Conservation (phyloP, 2,888 invertebrate genomes). For the Pardosa pseudoannulata region DNA sequence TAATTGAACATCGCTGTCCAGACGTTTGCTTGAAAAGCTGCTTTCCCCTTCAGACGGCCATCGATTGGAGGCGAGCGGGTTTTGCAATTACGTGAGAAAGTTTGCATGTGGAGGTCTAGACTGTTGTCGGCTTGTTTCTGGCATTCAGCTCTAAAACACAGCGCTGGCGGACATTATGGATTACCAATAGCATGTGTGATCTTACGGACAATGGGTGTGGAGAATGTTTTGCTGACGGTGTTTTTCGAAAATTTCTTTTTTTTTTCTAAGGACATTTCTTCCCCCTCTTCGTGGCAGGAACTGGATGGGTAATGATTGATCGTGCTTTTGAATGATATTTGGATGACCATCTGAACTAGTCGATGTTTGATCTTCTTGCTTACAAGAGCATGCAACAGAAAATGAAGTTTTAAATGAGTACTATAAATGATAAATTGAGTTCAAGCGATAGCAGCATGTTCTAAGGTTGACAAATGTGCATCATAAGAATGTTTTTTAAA, state of each 20-base stretch:
- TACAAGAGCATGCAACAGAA: too few relatives aligned
- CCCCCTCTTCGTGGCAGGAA: not conserved
- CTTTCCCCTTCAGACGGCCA: slow-evolving; percentile 22
- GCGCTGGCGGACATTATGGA: slow-evolving; percentile 33
- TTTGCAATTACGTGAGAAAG: slow-evolving; percentile 67
- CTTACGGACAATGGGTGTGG: slow-evolving; percentile 22
- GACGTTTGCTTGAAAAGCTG: slow-evolving; percentile 51
- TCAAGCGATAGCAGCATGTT: too few relatives aligned
- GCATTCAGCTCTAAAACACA: not conserved
- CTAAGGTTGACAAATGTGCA: too few relatives aligned
- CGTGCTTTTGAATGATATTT: not conserved
- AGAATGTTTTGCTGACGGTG: not conserved
- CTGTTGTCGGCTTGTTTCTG: slow-evolving; percentile 16
- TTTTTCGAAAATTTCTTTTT: not conserved
- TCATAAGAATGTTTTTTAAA: too few relatives aligned
- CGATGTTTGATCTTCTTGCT: not conserved
- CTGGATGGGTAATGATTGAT: not conserved
- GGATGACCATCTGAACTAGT: not conserved
- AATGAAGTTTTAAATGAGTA: too few relatives aligned
- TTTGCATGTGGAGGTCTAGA: slow-evolving; percentile 64
- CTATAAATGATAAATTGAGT: too few relatives aligned
- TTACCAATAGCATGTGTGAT: slow-evolving; percentile 54
- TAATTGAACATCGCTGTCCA: slow-evolving; percentile 65
- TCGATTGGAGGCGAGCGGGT: slow-evolving; percentile 41
- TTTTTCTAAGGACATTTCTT: too few relatives aligned